Base-by-base conservation (phyloP, 2,888 invertebrate genomes). In the Andricus quercusramuli region DNA sequence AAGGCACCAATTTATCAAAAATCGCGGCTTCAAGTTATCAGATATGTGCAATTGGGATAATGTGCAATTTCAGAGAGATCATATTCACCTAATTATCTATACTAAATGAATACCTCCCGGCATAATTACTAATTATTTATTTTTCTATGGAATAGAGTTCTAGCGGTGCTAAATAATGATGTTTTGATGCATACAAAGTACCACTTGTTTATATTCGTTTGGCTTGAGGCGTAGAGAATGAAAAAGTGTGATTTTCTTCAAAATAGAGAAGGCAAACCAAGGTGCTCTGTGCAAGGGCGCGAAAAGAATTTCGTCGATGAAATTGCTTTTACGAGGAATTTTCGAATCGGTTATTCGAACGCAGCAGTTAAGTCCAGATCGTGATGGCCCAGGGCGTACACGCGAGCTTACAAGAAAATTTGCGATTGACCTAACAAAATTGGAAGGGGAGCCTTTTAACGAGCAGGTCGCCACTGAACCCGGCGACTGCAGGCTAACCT, bases 381-480 rank as follows among this genome's bases (percentile, higher is more conserved):
- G 92, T 92, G 92, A 92, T 92, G 89, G 92, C 92, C 92, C 89
- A 88, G 90, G 92, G 92, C 92, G 87, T 87, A 90, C 92, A 92
- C 92, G 92, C 92, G 91, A 92, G 91, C 91, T 90, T 90, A 88
- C 90, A 89, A 92, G 91, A 90, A 92, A 92, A 92, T 91, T 92
- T 91, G 90, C 91, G 90, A 92, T 92, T 91, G 91, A 92, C 92
- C 92, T 90, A 89, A 88, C 91, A 85, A 91, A 91, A 91, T 91
- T 91, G 89, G 90, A 89, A 87, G 88, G 88, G 85, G 88, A 85
- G 85, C 83, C 87, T 86, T 90, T 90, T 90, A 90, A 90, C 89
- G 89, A 89, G 89, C 87, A 86, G 88, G 86, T 89, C 88, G 88
- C 87, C 88, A 86, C 86, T 86, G 88, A 85, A 86, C 80, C 82